Evolutionary conservation across 2,113 vertebrate genomes (phyloP).

Genomic region (Pongo pygmaeus): DNA sequence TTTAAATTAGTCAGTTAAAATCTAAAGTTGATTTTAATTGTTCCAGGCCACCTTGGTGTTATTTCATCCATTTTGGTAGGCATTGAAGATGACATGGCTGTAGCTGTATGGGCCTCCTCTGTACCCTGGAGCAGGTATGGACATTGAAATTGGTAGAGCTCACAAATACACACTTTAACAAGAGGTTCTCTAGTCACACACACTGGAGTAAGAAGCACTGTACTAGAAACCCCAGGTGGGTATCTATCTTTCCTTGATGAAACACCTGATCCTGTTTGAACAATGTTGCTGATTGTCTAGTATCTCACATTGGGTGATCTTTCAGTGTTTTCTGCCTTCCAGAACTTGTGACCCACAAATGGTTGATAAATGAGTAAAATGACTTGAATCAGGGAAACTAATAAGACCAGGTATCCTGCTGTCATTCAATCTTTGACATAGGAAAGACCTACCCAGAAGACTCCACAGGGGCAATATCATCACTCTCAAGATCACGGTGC

Average conservation of each 20-base stretch:
- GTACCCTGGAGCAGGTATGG: not conserved
- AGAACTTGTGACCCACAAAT: slow-evolving; percentile 11
- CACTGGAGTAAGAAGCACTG: not conserved
- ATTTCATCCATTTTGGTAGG: not conserved
- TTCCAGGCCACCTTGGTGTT: not conserved
- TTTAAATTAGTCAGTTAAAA: not conserved
- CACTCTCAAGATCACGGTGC: not conserved
- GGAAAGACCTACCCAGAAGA: slow-evolving; percentile 41
- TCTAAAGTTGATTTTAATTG: not conserved
- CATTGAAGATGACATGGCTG: not conserved
- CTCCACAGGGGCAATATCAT: slow-evolving; percentile 12
- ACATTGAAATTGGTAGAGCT: not conserved
- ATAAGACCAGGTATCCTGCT: slow-evolving; percentile 24
- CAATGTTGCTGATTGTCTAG: not conserved
- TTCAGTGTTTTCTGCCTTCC: not conserved
- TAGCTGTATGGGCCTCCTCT: not conserved
- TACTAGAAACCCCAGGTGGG: not conserved
- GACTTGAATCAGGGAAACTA: slow-evolving; percentile 6
- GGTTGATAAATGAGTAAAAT: slow-evolving; percentile 55
- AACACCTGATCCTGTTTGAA: not conserved
- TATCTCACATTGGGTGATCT: not conserved
- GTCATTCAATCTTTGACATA: slow-evolving; percentile 64
- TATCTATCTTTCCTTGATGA: not conserved
- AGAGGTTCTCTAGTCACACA: not conserved
- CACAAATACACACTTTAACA: not conserved